Conservation (phyloP, 2,888 invertebrate species). For the Nymphalis c-album region DNA sequence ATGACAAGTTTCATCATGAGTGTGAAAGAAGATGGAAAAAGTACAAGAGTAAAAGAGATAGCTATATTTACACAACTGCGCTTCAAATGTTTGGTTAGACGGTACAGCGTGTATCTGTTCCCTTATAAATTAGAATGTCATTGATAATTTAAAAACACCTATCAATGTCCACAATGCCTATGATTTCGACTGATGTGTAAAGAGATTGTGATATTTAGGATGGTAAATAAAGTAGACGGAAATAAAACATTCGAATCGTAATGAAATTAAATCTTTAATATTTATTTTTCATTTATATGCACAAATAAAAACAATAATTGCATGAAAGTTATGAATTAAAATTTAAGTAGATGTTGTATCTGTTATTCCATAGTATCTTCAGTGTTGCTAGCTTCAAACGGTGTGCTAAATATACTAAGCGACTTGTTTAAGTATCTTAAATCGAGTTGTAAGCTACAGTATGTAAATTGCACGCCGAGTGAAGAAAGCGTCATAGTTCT, state of each 20-base stretch:
- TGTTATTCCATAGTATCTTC: constrained; percentile 23
- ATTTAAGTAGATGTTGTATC: constrained; percentile 25
- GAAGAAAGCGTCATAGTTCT: constrained; percentile 25
- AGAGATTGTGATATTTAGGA: constrained; percentile 71
- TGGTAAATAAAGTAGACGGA: constrained; percentile 30
- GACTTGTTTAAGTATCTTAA: background rate
- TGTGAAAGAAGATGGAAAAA: too few relatives aligned
- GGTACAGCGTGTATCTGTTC: too few relatives aligned
- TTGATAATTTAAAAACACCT: background rate
- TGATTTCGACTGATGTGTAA: constrained; percentile 66
- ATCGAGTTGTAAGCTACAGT: background rate
- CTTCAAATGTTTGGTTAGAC: too few relatives aligned
- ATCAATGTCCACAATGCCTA: constrained; percentile 42
- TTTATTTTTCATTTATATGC: constrained; percentile 34
- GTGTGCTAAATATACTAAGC: constrained; percentile 4
- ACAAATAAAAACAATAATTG: constrained; percentile 22
- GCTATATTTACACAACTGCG: too few relatives aligned
- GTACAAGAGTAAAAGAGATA: too few relatives aligned
- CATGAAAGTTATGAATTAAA: constrained; percentile 16
- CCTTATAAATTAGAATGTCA: background rate
- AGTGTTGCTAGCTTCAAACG: constrained; percentile 25
- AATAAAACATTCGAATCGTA: constrained; percentile 17
- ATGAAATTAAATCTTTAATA: constrained; percentile 21
- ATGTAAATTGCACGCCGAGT: constrained; percentile 20
- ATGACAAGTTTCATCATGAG: too few relatives aligned